These are phyloP conservation scores for Prionchulus punctatus DNA, from an alignment of 2,888 invertebrate genomes.

Conservation along the genomic window DNA sequence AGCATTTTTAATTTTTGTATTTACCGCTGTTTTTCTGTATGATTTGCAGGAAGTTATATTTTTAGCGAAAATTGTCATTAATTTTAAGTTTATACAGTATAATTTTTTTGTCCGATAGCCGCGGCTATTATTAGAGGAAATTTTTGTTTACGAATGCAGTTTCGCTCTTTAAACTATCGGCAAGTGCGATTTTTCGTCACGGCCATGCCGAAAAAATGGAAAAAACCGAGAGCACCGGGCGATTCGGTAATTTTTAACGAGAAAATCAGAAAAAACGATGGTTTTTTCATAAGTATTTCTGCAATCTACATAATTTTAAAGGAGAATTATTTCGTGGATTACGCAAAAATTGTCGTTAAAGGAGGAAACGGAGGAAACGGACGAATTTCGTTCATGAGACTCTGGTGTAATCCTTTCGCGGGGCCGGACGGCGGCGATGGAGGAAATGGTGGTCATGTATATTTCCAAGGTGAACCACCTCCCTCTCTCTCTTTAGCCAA, in stretches of 20 bases:
- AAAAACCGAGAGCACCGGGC: not conserved
- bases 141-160: too few relatives aligned
- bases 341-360: conserved; percentile 46
- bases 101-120: too few relatives aligned
- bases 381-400: conserved; percentile 62
- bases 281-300: not conserved
- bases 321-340: conserved; percentile 46
- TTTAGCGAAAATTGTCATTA: too few relatives aligned
- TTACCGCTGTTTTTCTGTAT: too few relatives aligned
- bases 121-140: too few relatives aligned
- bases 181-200: too few relatives aligned
- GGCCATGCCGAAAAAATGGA: not conserved
- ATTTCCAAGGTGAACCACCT: conserved; percentile 50
- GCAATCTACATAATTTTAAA: not conserved
- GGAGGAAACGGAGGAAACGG: conserved; percentile 91
- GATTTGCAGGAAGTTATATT: too few relatives aligned
- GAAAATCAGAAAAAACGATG: not conserved
- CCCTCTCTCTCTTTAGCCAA: too few relatives aligned
- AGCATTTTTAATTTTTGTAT: too few relatives aligned
- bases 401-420: conserved; percentile 66
- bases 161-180: too few relatives aligned
- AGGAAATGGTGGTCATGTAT: conserved; percentile 82
- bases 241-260: not conserved
- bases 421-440: conserved; percentile 95
- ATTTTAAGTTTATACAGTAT: too few relatives aligned